Evolutionary conservation across 2,888 invertebrate species (phyloP), one percentile per base, ranked within the genome.

Genomic region (Psylliodes chrysocephalus): DNA sequence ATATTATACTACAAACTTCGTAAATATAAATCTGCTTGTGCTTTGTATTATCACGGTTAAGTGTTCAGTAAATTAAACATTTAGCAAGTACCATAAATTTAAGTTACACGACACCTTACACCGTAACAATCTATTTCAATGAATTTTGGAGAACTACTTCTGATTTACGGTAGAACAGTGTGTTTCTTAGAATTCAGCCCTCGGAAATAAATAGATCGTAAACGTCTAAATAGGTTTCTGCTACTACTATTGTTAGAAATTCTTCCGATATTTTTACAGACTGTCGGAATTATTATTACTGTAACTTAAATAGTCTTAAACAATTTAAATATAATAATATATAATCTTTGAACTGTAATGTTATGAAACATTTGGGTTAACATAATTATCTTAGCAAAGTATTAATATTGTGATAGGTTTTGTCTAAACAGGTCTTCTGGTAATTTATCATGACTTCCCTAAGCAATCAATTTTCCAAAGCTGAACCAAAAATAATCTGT

Each of bases 121-220:
- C 42, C 42, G 42, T 42, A 42, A 42, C 42, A 42, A 42, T 42
- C 42, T 42, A 5, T 17, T 42, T 42, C 42, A 42, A 42, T 42
- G 42, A 42, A 42, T 42, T 42, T 42, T 42, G 5, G 17, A 18
- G 18, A 18, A 42, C 6, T 18, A 8, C 14, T 8, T 8, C 17
- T 42, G 42, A 42, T 42, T 42, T 42, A 42, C 42, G 18, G 42
- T 42, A 8, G 3, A 42, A 42, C 8, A 22, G 22, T 5, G 42
- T 42, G 42, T 42, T 42, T 18, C 15, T 7, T 42, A 18, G 18
- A 18, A 15, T 42, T 6, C 6, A 42, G 5, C 42, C 18, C n/a
- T 42, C 15, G 2, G 15, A 18, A 42, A 42, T 42, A 42, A 42
- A 42, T 42, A 18, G 42, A 42, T 12, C 42, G 18, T 42, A 38